Conservation (phyloP, 2,888 invertebrate species). For the Junonia oenone region DNA sequence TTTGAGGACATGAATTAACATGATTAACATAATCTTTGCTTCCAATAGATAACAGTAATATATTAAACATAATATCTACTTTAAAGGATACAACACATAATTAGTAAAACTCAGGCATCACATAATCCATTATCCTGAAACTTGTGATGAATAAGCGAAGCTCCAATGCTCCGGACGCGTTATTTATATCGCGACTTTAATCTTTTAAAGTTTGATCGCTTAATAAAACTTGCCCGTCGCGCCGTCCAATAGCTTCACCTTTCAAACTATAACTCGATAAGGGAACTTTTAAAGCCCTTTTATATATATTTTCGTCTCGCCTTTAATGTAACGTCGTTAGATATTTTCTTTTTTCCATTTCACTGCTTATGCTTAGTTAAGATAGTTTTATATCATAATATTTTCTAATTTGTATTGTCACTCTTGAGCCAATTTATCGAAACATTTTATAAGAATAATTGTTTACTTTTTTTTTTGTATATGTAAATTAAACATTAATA, state of each 20-base stretch:
- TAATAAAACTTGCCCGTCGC: constrained; percentile 7
- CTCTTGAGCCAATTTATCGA: too few species aligned
- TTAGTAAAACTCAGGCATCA: background rate
- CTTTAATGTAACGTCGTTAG: background rate
- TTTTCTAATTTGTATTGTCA: too few species aligned
- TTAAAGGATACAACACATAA: background rate
- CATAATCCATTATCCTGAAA: background rate
- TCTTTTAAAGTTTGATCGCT: constrained; percentile 11
- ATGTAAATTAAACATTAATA: too few species aligned
- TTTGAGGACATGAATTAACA: too few species aligned
- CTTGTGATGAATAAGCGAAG: background rate
- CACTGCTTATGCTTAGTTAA: too few species aligned
- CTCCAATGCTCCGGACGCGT: background rate
- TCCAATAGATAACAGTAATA: too few species aligned
- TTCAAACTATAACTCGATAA: background rate
- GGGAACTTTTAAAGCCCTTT: background rate
- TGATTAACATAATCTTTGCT: too few species aligned
- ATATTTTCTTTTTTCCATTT: background rate
- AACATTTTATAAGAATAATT: too few species aligned
- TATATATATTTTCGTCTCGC: background rate
- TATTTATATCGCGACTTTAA: constrained; percentile 14
- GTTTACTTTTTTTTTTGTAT: too few species aligned
- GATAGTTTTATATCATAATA: too few species aligned
- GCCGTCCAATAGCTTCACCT: background rate
- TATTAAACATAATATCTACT: too few species aligned